Evolutionary conservation across 2,113 vertebrate genomes (phyloP).

Genomic region (Electrona antarctica): DNA sequence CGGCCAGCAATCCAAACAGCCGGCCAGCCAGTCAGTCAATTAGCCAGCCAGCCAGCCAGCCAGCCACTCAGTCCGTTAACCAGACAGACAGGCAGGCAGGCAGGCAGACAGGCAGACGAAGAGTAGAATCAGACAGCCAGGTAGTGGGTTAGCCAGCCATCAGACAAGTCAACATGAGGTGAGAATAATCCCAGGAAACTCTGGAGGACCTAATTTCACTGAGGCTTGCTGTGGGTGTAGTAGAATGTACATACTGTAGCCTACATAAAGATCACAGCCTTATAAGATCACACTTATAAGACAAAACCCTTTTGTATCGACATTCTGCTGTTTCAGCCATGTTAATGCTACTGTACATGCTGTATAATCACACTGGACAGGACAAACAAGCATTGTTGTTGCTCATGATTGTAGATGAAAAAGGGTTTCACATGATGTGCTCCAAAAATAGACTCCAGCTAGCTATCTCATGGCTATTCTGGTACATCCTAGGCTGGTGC

Average conservation of each 20-base stretch:
- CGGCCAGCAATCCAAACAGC: neutral
- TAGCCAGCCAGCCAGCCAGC: neutral
- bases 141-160: neutral
- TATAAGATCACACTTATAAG: neutral
- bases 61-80: neutral
- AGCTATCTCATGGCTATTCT: slow-evolving; percentile 19
- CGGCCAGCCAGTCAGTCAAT: neutral
- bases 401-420: slow-evolving; percentile 19
- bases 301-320: neutral
- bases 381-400: slow-evolving; percentile 5
- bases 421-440: slow-evolving; percentile 29
- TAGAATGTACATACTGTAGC: no score
- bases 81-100: neutral
- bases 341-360: neutral
- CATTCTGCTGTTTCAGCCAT: neutral
- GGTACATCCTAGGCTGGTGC: neutral
- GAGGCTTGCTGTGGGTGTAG: no score
- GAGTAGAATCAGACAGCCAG: no score
- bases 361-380: neutral
- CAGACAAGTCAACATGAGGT: neutral
- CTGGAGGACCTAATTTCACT: no score
- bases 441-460: slow-evolving; percentile 30
- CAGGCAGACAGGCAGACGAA: neutral
- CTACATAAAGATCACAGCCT: no score
- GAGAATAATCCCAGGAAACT: no score